Base-by-base conservation (phyloP, 1,140 invertebrate genomes). In the Brachionus rubens region DNA sequence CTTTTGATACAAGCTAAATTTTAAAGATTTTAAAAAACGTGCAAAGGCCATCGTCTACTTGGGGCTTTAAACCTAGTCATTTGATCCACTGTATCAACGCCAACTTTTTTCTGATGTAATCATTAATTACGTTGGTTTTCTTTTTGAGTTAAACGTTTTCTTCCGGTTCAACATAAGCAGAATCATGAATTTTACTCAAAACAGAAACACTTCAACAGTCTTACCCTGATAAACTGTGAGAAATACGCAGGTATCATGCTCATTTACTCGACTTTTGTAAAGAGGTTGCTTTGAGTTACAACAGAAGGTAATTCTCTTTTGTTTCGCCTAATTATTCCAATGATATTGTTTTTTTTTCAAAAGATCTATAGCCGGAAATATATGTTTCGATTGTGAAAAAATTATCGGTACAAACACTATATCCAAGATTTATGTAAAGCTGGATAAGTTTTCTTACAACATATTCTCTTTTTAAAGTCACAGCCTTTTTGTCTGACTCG, bases 351-450 rank as follows among this genome's bases (percentile, higher is more conserved):
- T 70, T 36, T 54, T 47, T 14, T 24, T 75, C 26, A 59, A 46
- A 50, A 78, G 41, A 47, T 46, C 50, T 7, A 50, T 36, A 7
- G 62, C 72, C 3, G 72, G n/a, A n/a, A n/a, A n/a, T n/a, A n/a
- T n/a, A 14, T 21, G 1, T 28, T 12, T 78, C 5, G 0, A 21
- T 26, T 26, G 76, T 78, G 19, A 77, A 78, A 52, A 76, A 68
- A 76, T 76, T 78, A 54, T 78, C 77, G 12, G 41, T 62, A 24
- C 47, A 75, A 28, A 78, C 48, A 72, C 40, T 21, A 26, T 77
- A 26, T 4, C 70, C 24, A 24, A 33, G 28, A 54, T 68, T 50
- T 40, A 12, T 4, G 21, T 52, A 77, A 7, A 24, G 26, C 54
- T 56, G 33, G 16, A 72, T 50, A 1, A 78, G 36, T 10, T 59